A percentile compares a stretch with the other conserved stretches of the same genome.
These are phyloP conservation scores for Sebastes matsubarae DNA, from an alignment of 2,797 vertebrate species.

Conservation along the genomic window DNA sequence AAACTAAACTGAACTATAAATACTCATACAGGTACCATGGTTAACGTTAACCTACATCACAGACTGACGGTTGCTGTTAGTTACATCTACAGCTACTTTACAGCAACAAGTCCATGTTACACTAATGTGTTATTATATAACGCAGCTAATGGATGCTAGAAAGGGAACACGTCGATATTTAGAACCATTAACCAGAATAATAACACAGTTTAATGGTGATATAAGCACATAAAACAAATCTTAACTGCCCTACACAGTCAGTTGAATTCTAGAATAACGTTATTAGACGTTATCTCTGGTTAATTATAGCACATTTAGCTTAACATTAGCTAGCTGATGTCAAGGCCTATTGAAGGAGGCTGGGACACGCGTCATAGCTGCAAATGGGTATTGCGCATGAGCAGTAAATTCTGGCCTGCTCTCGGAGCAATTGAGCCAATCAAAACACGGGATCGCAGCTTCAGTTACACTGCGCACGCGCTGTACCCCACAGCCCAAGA, in stretches of 20 bases:
- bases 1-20: not conserved
- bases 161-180: not conserved
- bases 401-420: too few relatives aligned
- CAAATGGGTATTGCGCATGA: too few relatives aligned
- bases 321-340: slow-evolving; percentile 13
- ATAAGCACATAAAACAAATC: fast-evolving
- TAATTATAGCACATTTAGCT: not conserved
- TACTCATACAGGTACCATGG: not conserved
- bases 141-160: not conserved
- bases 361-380: too few relatives aligned
- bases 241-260: fast-evolving
- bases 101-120: not conserved
- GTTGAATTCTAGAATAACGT: not conserved
- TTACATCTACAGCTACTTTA: too few relatives aligned
- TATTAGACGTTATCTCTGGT: not conserved
- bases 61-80: not conserved
- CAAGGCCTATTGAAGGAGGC: too few relatives aligned
- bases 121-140: not conserved
- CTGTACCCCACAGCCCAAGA: too few relatives aligned
- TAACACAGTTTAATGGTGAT: fast-evolving
- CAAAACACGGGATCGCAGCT: too few relatives aligned
- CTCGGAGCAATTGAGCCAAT: too few relatives aligned
- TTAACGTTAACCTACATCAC: too few relatives aligned
- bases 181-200: too few relatives aligned
- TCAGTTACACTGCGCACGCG: too few relatives aligned